Base-by-base conservation (phyloP, 2,797 vertebrate genomes). In the Acanthurus leucopareius region DNA sequence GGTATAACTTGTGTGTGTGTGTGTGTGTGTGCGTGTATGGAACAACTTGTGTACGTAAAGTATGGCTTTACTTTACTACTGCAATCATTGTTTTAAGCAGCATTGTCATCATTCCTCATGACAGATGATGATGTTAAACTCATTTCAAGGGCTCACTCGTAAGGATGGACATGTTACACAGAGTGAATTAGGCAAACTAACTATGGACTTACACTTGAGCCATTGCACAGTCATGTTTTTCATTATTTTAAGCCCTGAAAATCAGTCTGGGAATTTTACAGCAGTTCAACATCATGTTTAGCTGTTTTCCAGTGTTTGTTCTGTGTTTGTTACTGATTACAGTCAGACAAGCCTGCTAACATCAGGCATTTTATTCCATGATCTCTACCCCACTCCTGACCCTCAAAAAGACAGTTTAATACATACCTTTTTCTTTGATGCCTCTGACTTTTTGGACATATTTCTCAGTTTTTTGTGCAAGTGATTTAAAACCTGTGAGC, bases 391-490 rank as follows among this genome's bases (percentile, higher is more conserved):
- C 19, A 54, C 25, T 17, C 25, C 32, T 15, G 40, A 1, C 44
- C 35, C 22, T 35, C 19, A 65, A 17, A 22, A n/a, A 3, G 11
- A 44, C 32, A 49, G 10, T 5, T 60, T 38, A 14, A 79, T 80
- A 79, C 89, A 80, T 96, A 99, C 98, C 97, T 99, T 99, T 92
- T 96, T 98, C 93, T 99, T 99, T 38, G 97, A 98, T 1, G 93
- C 94, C 91, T 99, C 97, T 3, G 98, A 99, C 82, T 98, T 99
- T 94, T 97, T 99, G 42, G 98, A 99, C 84, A 96, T 93, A 69
- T 97, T 98, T 93, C 92, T 96, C 91, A 97, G 89, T 79, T 99
- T 99, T 93, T 97, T 99, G 85, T 98, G 97, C 79, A 99, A 92
- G 90, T 99, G 97, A 70, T 96, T 97, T 88, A 99, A 96, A 78